Conservation (phyloP, 2,113 vertebrate genomes). For the Eudyptes chrysolophus region DNA sequence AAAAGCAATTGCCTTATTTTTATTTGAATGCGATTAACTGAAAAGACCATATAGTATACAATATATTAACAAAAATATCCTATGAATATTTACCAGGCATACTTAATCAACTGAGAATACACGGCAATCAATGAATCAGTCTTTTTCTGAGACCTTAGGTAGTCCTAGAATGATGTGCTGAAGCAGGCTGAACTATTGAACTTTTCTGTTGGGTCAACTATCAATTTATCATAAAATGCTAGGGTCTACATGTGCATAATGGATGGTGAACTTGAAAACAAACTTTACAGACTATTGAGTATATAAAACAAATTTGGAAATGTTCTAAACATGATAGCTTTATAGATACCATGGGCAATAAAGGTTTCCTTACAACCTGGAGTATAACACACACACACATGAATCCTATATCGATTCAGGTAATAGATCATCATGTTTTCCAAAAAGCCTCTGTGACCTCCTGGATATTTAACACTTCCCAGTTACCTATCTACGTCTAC, state of each 20-base stretch:
- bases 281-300: background rate
- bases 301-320: background rate
- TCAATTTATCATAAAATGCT: slow-evolving; percentile 25
- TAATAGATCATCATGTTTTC: background rate
- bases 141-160: slow-evolving; percentile 20
- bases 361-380: background rate
- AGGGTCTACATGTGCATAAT: background rate
- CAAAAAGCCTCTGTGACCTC: background rate
- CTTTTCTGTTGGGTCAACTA: slow-evolving; percentile 35
- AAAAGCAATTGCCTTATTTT: slow-evolving; percentile 46
- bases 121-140: slow-evolving; percentile 9
- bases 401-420: background rate
- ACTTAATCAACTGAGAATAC: slow-evolving; percentile 22
- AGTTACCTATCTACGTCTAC: background rate
- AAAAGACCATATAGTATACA: background rate
- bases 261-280: slow-evolving; percentile 1
- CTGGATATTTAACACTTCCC: background rate
- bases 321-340: background rate
- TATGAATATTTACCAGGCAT: slow-evolving; percentile 53
- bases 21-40: slow-evolving; percentile 35
- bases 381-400: background rate
- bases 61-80: slow-evolving; percentile 28
- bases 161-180: slow-evolving; percentile 18
- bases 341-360: background rate
- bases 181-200: slow-evolving; percentile 2